Conservation (phyloP, 1,140 invertebrate species). For the Meteorus sp. region DNA sequence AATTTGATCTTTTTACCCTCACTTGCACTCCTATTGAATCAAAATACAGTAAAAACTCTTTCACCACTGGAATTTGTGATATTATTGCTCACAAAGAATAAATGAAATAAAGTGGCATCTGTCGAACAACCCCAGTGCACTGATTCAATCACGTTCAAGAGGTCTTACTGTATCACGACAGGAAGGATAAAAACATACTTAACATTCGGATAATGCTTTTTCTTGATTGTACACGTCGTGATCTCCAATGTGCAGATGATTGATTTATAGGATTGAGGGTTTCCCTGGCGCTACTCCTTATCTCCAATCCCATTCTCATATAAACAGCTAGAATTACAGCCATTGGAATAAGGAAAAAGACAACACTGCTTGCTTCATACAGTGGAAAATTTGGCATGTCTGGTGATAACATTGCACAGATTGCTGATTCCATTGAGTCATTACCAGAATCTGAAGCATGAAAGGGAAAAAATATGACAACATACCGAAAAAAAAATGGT, state of each 20-base stretch:
- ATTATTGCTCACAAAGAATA: no score
- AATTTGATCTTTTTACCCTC: no score
- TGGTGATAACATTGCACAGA: slow-evolving; percentile 71
- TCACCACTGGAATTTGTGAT: no score
- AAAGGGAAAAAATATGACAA: no score
- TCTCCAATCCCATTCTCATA: slow-evolving; percentile 73
- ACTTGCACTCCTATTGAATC: no score
- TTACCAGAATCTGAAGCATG: slow-evolving; percentile 47
- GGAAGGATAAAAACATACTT: slow-evolving; percentile 61
- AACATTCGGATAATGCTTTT: slow-evolving; percentile 81
- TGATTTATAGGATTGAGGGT: slow-evolving; percentile 39
- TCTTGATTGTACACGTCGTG: slow-evolving; percentile 67
- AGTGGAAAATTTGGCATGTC: slow-evolving; percentile 60
- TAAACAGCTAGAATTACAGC: slow-evolving; percentile 77
- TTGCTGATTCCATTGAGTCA: slow-evolving; percentile 67
- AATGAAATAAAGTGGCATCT: no score
- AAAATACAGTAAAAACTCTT: no score
- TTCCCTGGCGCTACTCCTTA: slow-evolving; percentile 62
- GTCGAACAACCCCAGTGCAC: no score
- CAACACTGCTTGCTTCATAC: slow-evolving; percentile 77
- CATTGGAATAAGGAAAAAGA: slow-evolving; percentile 86
- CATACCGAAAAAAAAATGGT: no score
- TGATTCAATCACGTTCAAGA: no score
- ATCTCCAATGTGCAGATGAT: slow-evolving; percentile 69
- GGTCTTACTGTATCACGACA: no score